A percentile compares a stretch with the other conserved stretches of the same genome.
These are phyloP conservation scores for Oreotragus oreotragus DNA, from an alignment of 2,113 vertebrate species.

Conservation along the genomic window DNA sequence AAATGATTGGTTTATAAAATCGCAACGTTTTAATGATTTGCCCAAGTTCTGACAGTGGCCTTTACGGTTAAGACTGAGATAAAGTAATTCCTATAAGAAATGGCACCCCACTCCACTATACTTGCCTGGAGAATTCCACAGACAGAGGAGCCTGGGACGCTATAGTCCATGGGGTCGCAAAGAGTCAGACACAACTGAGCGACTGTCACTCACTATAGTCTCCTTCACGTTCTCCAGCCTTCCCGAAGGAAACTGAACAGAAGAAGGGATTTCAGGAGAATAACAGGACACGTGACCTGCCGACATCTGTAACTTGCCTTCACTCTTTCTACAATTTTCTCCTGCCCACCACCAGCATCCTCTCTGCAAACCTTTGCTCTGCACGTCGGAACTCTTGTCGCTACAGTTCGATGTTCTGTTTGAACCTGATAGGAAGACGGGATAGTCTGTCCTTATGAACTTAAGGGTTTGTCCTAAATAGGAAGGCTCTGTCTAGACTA, in stretches of 20 bases:
- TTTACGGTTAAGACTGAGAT: background rate
- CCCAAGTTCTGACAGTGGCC: background rate
- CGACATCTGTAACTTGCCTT: background rate
- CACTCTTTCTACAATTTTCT: background rate
- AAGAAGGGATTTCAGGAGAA: background rate
- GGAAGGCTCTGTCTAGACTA: background rate
- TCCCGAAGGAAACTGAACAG: background rate
- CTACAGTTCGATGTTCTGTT: background rate
- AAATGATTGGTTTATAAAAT: background rate
- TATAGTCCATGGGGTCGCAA: background rate
- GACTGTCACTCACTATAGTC: background rate
- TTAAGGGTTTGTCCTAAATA: background rate
- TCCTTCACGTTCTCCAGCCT: background rate
- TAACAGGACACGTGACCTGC: fast-evolving
- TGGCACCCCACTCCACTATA: background rate
- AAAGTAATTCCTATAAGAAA: background rate
- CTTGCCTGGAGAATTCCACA: background rate
- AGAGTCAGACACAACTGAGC: background rate
- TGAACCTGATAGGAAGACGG: background rate
- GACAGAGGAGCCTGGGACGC: background rate
- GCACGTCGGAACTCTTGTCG: background rate
- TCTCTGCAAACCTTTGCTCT: background rate
- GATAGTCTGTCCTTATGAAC: background rate
- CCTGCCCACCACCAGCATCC: background rate
- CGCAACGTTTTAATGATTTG: background rate